phyloP scores from a whole-genome alignment of 2,888 invertebrate species.

The Chelonus formosanus region DNA sequence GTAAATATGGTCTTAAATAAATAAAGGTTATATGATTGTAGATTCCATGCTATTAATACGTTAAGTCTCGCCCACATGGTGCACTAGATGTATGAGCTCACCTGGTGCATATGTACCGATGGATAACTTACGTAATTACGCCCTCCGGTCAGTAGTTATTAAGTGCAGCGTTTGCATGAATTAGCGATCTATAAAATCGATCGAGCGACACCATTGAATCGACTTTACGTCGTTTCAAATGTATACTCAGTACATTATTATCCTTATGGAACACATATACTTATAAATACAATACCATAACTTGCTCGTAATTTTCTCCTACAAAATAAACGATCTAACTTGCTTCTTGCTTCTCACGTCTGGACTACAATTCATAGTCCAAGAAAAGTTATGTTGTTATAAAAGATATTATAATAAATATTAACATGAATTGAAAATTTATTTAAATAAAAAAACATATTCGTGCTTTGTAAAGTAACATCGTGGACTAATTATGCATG shows the following conservation, averaged over 20 bases:
- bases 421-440: constrained; percentile 3
- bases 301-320: constrained; percentile 4
- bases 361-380: too few species aligned
- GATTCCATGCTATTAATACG: constrained; percentile 43
- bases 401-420: neutral
- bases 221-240: constrained; percentile 8
- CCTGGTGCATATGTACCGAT: constrained; percentile 39
- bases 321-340: constrained; percentile 6
- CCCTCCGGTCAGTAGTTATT: constrained; percentile 46
- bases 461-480: constrained; percentile 24
- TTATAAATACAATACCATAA: constrained; percentile 13
- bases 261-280: constrained; percentile 7
- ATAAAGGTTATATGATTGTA: constrained; percentile 6
- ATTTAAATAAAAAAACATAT: constrained; percentile 20
- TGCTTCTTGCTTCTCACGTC: neutral
- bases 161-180: constrained; percentile 49
- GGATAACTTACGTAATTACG: constrained; percentile 53
- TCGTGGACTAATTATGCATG: constrained; percentile 34
- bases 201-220: constrained; percentile 35
- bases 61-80: constrained; percentile 45
- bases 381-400: neutral
- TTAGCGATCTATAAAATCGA: constrained; percentile 47
- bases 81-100: constrained; percentile 38
- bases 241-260: constrained; percentile 18
- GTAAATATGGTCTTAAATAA: neutral